Base-by-base conservation (phyloP, 2,888 invertebrate species). In the Galerucella nymphaeae region DNA sequence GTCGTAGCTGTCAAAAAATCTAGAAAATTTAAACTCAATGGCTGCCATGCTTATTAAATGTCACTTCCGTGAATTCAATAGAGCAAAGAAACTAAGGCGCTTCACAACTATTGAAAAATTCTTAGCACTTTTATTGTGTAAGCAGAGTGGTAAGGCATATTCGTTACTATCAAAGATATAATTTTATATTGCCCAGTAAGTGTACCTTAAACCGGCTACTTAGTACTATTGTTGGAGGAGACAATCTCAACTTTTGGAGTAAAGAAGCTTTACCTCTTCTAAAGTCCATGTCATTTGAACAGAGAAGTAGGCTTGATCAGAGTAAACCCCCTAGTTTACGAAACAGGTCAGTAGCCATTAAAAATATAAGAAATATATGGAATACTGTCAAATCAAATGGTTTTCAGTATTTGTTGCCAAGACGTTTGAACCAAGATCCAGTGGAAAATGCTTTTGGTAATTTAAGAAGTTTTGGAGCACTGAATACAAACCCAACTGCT, bases 261-360 rank as follows among this genome's bases (percentile, higher is more conserved):
- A 58, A 71, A 65, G 67, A 71, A 71, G 74, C 70, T 58, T 62
- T 61, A 2, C 66, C n/a, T n/a, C n/a, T n/a, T n/a, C n/a, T n/a
- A n/a, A n/a, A n/a, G n/a, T n/a, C n/a, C n/a, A n/a, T n/a, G n/a
- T n/a, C n/a, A n/a, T n/a, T n/a, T n/a, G n/a, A n/a, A n/a, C n/a
- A n/a, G n/a, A n/a, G n/a, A n/a, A n/a, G n/a, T n/a, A n/a, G n/a
- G n/a, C n/a, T n/a, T n/a, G n/a, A n/a, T n/a, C n/a, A n/a, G n/a
- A n/a, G 11, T 50, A 69, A 57, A 13, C 66, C 63, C 8, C 70
- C 63, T 16, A 70, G 63, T 48, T 70, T 70, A 48, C 42, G 41
- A 3, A 69, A 69, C 13, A 55, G 55, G 62, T 57, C 55, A 64
- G 41, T 68, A 50, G 59, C 20, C 20, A 59, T 67, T 23, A 48